Base-by-base conservation (phyloP, 1,140 invertebrate species). In the Dysdera silvatica region DNA sequence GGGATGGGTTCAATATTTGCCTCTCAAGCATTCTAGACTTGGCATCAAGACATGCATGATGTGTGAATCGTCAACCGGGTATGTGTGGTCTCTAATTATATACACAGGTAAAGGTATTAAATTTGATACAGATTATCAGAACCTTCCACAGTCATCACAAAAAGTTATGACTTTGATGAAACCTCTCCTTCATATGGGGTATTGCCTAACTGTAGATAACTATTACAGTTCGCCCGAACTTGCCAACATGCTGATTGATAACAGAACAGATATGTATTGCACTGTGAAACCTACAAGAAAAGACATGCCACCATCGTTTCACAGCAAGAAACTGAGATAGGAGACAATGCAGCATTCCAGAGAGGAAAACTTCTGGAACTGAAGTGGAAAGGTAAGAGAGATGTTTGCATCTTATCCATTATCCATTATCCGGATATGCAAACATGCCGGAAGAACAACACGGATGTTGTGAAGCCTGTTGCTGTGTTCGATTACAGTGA, bases 41-140 rank as follows among this genome's bases (percentile, higher is more conserved):
- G 51, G 51, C 10, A 29, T 54, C 6, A 54, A 35, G 51, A 55
- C 53, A 55, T 55, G 40, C 20, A 41, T 55, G 53, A 18, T 55
- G 29, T 53, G 53, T 31, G 12, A 55, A 31, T 31, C 8, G 8
- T 35, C 33, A 4, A 35, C 35, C 1, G 37, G 37, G 3, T 55
- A 28, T 26, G 18, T 29, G n/a, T 51, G n/a, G 26, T 51, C 48
- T 5, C 7, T 23, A 10, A 29, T 55, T 40, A 29, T 55, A 26
- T 55, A 41, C 37, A 41, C 53, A 26, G 53, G 53, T 26, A 55
- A 41, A 16, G 53, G 14, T 14, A 55, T 24, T 41, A 43, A 41
- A 26, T 3, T 55, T 55, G 20, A 41, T 53, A 35, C 29, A 7
- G 53, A 55, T 18, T 41, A 31, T 35, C 20, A n/a, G 37, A n/a